Evolutionary conservation across 2,888 invertebrate genomes (phyloP).

Genomic region (Sturmia bella): DNA sequence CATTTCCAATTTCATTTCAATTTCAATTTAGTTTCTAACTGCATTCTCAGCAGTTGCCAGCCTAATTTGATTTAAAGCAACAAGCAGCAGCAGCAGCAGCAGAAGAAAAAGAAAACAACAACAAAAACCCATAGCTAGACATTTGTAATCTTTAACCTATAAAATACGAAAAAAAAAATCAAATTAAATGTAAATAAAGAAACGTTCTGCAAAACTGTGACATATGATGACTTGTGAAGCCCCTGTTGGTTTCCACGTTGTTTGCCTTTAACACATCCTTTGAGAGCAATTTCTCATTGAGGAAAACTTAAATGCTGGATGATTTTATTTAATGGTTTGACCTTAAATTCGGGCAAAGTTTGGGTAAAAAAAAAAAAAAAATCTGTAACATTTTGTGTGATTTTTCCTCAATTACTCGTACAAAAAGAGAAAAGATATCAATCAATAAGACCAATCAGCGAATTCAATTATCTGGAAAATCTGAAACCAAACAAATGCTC

Average conservation of each 20-base stretch:
- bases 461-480: conserved; percentile 64
- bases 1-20: conserved; percentile 68
- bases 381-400: conserved; percentile 21
- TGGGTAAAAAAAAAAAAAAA: conserved; percentile 53
- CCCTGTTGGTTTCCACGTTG: conserved; percentile 46
- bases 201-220: conserved; percentile 47
- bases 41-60: conserved; percentile 63
- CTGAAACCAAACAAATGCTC: conserved; percentile 61
- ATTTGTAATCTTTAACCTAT: conserved; percentile 65
- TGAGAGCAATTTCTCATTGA: conserved; percentile 6
- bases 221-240: conserved; percentile 64
- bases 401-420: background rate
- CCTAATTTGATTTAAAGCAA: conserved; percentile 67
- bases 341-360: conserved; percentile 27
- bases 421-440: conserved; percentile 3
- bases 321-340: conserved; percentile 5
- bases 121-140: conserved; percentile 23
- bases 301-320: conserved; percentile 35
- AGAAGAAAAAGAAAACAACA: conserved; percentile 9
- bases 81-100: conserved; percentile 18
- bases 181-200: conserved; percentile 50
- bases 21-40: conserved; percentile 58
- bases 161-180: conserved; percentile 49
- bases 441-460: conserved; percentile 66
- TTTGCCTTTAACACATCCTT: conserved; percentile 34